A percentile compares a stretch with the other conserved stretches of the same genome.
These are phyloP conservation scores for Nyctalus aviator DNA, from an alignment of 2,797 vertebrate genomes.

Conservation along the genomic window DNA sequence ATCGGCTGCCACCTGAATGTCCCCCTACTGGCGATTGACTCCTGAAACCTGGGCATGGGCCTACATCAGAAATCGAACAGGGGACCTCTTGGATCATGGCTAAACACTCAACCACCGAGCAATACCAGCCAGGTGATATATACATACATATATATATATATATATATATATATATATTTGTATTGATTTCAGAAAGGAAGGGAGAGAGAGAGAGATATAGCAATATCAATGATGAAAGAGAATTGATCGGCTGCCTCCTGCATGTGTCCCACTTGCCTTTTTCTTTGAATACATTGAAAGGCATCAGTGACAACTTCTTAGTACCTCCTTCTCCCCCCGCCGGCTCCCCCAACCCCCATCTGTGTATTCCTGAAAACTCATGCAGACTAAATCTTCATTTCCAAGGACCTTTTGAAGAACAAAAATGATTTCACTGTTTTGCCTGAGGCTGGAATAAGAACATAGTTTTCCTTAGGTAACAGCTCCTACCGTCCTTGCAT, in stretches of 20 bases:
- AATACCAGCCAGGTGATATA: too few relatives aligned
- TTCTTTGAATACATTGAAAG: not conserved
- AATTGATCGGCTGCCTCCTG: not conserved
- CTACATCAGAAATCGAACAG: too few relatives aligned
- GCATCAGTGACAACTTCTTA: not conserved
- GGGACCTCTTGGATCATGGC: too few relatives aligned
- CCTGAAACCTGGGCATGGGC: too few relatives aligned
- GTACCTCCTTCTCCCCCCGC: not conserved
- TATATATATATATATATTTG: too few relatives aligned
- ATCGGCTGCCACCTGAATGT: too few relatives aligned
- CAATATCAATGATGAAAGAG: too few relatives aligned
- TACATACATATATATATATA: too few relatives aligned
- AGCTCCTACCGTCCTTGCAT: not conserved
- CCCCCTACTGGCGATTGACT: too few relatives aligned
- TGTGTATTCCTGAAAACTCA: not conserved
- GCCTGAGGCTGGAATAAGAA: not conserved
- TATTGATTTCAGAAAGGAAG: not conserved
- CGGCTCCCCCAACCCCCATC: not conserved
- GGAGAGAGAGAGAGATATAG: not conserved
- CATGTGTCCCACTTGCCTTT: not conserved
- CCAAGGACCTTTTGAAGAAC: not conserved
- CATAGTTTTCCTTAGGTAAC: not conserved
- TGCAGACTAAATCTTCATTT: constrained; percentile 8
- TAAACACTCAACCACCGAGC: too few relatives aligned
- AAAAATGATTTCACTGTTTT: constrained; percentile 35